Conservation (phyloP, 2,888 invertebrate species). For the Venustoraphidia nigricollis region DNA sequence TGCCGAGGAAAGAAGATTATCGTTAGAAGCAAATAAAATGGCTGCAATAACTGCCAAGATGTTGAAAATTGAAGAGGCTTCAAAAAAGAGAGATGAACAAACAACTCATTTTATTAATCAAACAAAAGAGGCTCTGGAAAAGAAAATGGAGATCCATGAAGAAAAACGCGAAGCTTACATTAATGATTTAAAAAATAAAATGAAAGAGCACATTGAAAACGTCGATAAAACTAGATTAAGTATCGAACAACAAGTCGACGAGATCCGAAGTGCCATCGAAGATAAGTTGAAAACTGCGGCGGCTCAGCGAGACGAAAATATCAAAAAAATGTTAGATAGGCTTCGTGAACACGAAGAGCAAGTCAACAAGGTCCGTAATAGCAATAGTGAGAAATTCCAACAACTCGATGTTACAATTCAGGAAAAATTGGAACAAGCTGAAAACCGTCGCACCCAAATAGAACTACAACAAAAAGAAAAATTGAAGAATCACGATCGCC, state of each 20-base stretch:
- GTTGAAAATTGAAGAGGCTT: slow-evolving; percentile 77
- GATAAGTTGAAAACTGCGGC: slow-evolving; percentile 79
- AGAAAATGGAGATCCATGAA: slow-evolving; percentile 80
- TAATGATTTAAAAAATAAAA: slow-evolving; percentile 72
- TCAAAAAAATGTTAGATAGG: slow-evolving; percentile 80
- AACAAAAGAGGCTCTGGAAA: slow-evolving; percentile 78
- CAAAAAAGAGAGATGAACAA: slow-evolving; percentile 78
- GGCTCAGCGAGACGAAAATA: slow-evolving; percentile 78
- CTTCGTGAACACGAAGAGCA: slow-evolving; percentile 80
- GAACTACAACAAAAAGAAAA: slow-evolving; percentile 67
- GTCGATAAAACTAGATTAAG: slow-evolving; percentile 56
- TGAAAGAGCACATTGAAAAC: slow-evolving; percentile 54
- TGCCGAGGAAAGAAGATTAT: slow-evolving; percentile 85
- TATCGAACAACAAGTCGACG: slow-evolving; percentile 73
- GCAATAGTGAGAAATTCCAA: slow-evolving; percentile 49
- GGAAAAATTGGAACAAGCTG: slow-evolving; percentile 48
- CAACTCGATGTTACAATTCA: slow-evolving; percentile 54
- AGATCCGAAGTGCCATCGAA: slow-evolving; percentile 72
- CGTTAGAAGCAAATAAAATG: slow-evolving; percentile 72
- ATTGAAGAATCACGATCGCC: slow-evolving; percentile 46
- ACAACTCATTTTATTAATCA: slow-evolving; percentile 69
- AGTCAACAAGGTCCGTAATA: slow-evolving; percentile 51
- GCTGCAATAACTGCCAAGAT: slow-evolving; percentile 68
- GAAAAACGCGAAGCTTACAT: slow-evolving; percentile 88
- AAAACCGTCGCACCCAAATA: slow-evolving; percentile 54